Evolutionary conservation across 1,140 invertebrate genomes (phyloP).

Genomic region (Heliconius hewitsoni): DNA sequence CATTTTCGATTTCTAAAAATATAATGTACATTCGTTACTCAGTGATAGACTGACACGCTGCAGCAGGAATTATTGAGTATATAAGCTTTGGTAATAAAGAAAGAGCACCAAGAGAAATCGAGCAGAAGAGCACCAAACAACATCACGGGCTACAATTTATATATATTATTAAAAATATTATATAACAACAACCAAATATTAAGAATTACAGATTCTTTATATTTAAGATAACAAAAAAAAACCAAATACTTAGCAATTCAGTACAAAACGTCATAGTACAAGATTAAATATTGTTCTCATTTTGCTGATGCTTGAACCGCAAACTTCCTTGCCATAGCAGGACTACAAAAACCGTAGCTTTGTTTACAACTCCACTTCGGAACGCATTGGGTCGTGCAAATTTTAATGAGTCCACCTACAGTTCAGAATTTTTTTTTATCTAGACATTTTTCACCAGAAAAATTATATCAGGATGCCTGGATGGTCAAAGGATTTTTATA

Average conservation of each 20-base stretch:
- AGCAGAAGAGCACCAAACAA: too few species aligned
- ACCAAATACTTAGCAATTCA: background rate
- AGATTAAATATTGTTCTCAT: conserved; percentile 35
- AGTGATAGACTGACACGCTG: too few species aligned
- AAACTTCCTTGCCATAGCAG: conserved; percentile 27
- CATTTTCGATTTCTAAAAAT: too few species aligned
- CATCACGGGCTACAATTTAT: too few species aligned
- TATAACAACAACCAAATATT: too few species aligned
- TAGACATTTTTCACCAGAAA: conserved; percentile 43
- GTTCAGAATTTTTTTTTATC: conserved; percentile 41
- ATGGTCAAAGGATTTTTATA: conserved; percentile 37
- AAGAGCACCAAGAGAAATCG: too few species aligned
- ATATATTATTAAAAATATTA: too few species aligned
- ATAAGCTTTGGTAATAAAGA: too few species aligned
- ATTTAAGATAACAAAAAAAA: background rate
- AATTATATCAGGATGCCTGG: conserved; percentile 40
- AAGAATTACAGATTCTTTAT: too few species aligned
- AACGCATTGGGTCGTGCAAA: conserved; percentile 56
- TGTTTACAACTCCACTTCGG: conserved; percentile 52
- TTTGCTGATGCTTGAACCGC: conserved; percentile 28
- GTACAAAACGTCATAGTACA: background rate
- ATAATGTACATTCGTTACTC: too few species aligned
- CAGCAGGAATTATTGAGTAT: too few species aligned
- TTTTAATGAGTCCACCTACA: conserved; percentile 61
- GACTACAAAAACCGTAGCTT: conserved; percentile 41